These are phyloP conservation scores for Bombus confusus DNA, from an alignment of 1,140 invertebrate species.

Conservation along the genomic window DNA sequence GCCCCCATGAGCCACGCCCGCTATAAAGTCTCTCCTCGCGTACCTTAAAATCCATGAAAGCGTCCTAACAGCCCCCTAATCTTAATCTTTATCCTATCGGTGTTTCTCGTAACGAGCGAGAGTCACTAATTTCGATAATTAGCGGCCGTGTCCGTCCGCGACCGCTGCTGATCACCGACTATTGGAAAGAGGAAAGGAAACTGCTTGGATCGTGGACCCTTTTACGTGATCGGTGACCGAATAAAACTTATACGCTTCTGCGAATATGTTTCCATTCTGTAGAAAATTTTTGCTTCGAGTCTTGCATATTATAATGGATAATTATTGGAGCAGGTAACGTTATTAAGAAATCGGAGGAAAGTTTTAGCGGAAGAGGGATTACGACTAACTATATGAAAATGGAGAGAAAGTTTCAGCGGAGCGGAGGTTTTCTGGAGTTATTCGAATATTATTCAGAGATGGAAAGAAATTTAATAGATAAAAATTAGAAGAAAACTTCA, in stretches of 20 bases:
- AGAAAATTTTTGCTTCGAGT: too few relatives aligned
- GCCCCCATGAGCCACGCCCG: constrained; percentile 76
- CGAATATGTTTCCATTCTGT: too few relatives aligned
- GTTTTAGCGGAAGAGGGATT: too few relatives aligned
- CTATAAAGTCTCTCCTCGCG: constrained; percentile 71
- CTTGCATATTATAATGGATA: too few relatives aligned
- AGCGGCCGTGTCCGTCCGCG: constrained; percentile 42
- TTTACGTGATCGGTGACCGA: background rate
- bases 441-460: too few relatives aligned
- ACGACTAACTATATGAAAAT: too few relatives aligned
- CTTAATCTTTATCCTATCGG: constrained; percentile 36
- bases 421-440: too few relatives aligned
- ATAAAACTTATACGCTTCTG: background rate
- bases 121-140: constrained; percentile 70
- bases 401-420: too few relatives aligned
- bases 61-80: background rate
- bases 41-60: constrained; percentile 47
- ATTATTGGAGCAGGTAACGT: too few relatives aligned
- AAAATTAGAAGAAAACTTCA: too few relatives aligned
- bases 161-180: background rate
- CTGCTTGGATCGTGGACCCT: background rate
- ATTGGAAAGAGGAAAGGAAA: background rate
- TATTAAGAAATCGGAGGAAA: too few relatives aligned
- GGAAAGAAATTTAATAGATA: too few relatives aligned
- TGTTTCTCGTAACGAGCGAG: constrained; percentile 57